These are phyloP conservation scores for Lordiphosa fenestrarum DNA, from an alignment of 2,888 invertebrate genomes.

Conservation along the genomic window DNA sequence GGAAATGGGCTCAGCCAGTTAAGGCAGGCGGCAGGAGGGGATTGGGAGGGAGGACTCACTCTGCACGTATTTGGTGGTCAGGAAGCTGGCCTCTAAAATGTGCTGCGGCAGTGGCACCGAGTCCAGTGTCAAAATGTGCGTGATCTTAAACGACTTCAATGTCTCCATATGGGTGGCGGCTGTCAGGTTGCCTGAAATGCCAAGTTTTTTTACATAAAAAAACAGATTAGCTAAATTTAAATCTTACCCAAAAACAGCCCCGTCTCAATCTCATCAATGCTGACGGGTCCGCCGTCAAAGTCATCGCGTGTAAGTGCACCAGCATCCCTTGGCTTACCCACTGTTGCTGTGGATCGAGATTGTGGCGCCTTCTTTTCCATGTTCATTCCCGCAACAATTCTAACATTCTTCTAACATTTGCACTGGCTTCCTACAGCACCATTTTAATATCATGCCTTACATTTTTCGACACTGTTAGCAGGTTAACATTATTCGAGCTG, in stretches of 20 bases:
- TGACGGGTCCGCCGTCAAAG: slow-evolving; percentile 80
- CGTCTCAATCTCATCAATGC: slow-evolving; percentile 79
- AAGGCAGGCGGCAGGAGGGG: no score
- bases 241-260: slow-evolving; percentile 77
- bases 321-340: slow-evolving; percentile 40
- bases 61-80: slow-evolving; percentile 88
- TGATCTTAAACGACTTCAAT: slow-evolving; percentile 85
- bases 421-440: no score
- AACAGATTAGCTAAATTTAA: neutral
- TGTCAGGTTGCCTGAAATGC: slow-evolving; percentile 86
- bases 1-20: no score
- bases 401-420: no score
- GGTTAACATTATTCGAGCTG: no score
- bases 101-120: slow-evolving; percentile 90
- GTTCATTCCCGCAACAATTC: no score
- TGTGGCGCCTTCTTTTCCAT: no score
- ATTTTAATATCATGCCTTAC: no score
- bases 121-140: slow-evolving; percentile 91
- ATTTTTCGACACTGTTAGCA: no score
- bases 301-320: slow-evolving; percentile 76
- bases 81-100: slow-evolving; percentile 85
- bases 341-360: slow-evolving; percentile 1
- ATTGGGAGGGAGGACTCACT: slow-evolving; percentile 80
- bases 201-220: neutral
- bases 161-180: slow-evolving; percentile 88